phyloP scores from a whole-genome alignment of 2,888 invertebrate genomes.

The Drosophila anceps region DNA sequence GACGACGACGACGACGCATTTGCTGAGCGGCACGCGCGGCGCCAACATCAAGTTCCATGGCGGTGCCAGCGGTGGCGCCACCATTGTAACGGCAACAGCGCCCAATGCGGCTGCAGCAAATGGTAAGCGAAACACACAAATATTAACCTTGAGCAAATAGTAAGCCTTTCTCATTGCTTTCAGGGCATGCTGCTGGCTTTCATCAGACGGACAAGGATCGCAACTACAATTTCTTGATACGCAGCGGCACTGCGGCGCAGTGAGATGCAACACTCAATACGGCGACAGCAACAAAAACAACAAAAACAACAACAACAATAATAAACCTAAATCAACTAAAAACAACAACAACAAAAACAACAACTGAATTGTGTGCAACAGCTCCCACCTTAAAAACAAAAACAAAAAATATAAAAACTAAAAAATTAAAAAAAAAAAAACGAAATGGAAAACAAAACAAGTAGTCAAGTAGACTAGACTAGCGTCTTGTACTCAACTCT shows the following conservation, averaged over 20 bases:
- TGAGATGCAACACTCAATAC: constrained; percentile 20
- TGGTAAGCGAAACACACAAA: constrained; percentile 56
- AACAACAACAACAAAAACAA: constrained; percentile 39
- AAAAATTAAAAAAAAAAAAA: constrained; percentile 15
- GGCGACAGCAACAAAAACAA: constrained; percentile 21
- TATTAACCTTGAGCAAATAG: background rate
- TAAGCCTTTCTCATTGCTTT: background rate
- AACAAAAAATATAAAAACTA: constrained; percentile 35
- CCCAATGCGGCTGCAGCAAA: constrained; percentile 65
- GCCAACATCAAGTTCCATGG: constrained; percentile 55
- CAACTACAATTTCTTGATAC: constrained; percentile 69
- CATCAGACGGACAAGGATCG: constrained; percentile 75
- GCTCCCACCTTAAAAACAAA: constrained; percentile 67
- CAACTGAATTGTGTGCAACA: constrained; percentile 78
- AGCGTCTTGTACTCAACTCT: constrained; percentile 25
- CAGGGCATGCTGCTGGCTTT: constrained; percentile 54
- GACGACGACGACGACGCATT: constrained; percentile 47
- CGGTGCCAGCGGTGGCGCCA: constrained; percentile 49
- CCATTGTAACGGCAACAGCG: constrained; percentile 70
- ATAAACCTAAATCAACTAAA: constrained; percentile 17
- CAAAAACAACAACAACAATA: constrained; percentile 19
- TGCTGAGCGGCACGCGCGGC: constrained; percentile 56
- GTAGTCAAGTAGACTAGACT: no score
- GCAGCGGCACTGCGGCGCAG: constrained; percentile 73
- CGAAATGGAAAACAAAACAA: constrained; percentile 14